Conservation (phyloP, 2,888 invertebrate genomes). For the Cephus rjabovi region DNA sequence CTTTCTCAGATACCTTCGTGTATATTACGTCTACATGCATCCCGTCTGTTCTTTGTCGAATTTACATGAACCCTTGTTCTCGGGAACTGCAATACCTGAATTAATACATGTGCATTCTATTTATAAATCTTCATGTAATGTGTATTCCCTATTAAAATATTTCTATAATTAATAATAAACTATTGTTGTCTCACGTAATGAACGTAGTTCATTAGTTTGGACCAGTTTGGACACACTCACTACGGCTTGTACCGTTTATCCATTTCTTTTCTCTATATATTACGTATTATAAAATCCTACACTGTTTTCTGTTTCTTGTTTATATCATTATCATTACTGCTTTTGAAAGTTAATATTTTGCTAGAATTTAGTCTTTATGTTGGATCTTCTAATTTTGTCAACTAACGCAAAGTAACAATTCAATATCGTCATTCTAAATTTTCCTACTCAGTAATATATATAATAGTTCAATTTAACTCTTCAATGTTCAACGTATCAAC, state of each 20-base stretch:
- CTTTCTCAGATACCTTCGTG: not conserved
- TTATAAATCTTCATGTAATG: not conserved
- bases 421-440: no score
- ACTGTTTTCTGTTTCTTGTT: not conserved
- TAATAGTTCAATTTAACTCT: no score
- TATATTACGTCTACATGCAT: not conserved
- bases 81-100: not conserved
- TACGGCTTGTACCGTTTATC: not conserved
- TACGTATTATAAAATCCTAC: not conserved
- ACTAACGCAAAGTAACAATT: no score
- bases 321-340: not conserved
- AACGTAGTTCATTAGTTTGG: not conserved
- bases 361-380: no score
- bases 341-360: no score
- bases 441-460: no score
- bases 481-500: no score
- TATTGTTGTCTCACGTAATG: not conserved
- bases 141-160: not conserved
- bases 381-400: no score
- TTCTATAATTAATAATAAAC: constrained; percentile 1
- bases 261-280: not conserved
- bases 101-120: not conserved
- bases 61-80: not conserved
- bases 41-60: not conserved
- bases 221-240: not conserved